Percentiles rank a stretch among this genome's conserved stretches.
Conservation (phyloP, 2,888 invertebrate species). For the Caenorhabditis sp. region DNA sequence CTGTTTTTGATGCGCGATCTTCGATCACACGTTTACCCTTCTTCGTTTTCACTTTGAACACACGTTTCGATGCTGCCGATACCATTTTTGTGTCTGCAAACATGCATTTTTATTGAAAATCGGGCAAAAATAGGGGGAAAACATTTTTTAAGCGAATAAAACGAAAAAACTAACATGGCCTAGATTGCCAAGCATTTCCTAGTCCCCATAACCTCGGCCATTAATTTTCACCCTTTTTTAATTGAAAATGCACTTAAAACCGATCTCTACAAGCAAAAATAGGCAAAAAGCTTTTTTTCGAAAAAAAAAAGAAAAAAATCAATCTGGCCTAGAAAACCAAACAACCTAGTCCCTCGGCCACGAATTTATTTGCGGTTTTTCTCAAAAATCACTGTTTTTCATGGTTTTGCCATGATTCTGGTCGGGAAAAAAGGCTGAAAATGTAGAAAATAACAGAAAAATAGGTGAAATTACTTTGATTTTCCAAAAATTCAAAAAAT, state of each 20-base stretch:
- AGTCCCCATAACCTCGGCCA: no score
- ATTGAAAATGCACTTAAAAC: not conserved
- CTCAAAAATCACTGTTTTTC: no score
- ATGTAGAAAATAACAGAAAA: not conserved
- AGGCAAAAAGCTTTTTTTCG: not conserved
- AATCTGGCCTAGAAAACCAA: not conserved
- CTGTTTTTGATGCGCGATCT: slow-evolving; percentile 49
- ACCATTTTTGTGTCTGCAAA: not conserved
- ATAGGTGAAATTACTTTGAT: no score
- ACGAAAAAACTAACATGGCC: no score
- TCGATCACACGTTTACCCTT: slow-evolving; percentile 49
- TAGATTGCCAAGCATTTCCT: no score
- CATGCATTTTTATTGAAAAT: not conserved
- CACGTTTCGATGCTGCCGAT: slow-evolving; percentile 17
- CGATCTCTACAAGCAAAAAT: not conserved
- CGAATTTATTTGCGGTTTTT: no score
- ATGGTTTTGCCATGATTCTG: no score
- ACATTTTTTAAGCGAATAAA: no score
- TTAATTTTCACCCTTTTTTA: not conserved
- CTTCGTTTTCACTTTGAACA: slow-evolving; percentile 44
- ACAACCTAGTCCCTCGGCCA: not conserved
- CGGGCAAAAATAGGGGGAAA: not conserved
- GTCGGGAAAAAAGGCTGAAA: not conserved
- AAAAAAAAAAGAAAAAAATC: not conserved
- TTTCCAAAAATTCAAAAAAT: no score